phyloP scores from a whole-genome alignment of 2,113 vertebrate species.

The Otus sunia region DNA sequence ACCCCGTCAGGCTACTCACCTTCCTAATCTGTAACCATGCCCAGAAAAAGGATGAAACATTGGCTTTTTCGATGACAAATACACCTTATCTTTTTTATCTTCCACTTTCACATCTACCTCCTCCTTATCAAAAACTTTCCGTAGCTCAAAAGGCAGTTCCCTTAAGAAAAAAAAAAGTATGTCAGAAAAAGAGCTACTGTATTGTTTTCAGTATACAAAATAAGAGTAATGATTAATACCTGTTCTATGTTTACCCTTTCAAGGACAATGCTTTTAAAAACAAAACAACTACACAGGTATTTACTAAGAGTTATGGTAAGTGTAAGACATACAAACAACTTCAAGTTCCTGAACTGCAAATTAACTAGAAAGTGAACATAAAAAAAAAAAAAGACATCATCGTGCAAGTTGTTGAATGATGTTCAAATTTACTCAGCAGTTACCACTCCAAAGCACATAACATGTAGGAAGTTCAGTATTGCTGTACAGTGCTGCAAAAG shows the following conservation, averaged over 20 bases:
- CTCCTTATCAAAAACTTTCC: constrained; percentile 83
- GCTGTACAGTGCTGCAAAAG: not conserved
- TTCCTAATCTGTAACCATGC: constrained; percentile 90
- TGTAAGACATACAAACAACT: not conserved
- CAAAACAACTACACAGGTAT: not conserved
- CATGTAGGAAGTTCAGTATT: not conserved
- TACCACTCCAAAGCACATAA: not conserved
- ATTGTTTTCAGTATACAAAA: not conserved
- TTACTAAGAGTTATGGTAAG: not conserved
- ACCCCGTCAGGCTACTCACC: constrained; percentile 67
- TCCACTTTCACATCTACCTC: constrained; percentile 92
- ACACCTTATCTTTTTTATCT: constrained; percentile 88
- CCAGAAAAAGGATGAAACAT: constrained; percentile 91
- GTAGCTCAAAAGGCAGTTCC: constrained; percentile 88
- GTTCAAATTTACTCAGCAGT: not conserved
- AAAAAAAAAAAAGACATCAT: not conserved
- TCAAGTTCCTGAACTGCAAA: not conserved
- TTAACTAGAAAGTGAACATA: not conserved
- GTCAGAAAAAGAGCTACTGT: not conserved
- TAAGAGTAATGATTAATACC: not conserved
- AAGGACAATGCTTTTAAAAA: not conserved
- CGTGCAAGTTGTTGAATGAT: not conserved
- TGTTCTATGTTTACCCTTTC: not conserved
- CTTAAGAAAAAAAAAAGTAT: constrained; percentile 54
- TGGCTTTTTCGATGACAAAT: constrained; percentile 79